A percentile compares a stretch with the other conserved stretches of the same genome.
Evolutionary conservation across 1,140 invertebrate genomes (phyloP).

Genomic region (Drosophila elegans): DNA sequence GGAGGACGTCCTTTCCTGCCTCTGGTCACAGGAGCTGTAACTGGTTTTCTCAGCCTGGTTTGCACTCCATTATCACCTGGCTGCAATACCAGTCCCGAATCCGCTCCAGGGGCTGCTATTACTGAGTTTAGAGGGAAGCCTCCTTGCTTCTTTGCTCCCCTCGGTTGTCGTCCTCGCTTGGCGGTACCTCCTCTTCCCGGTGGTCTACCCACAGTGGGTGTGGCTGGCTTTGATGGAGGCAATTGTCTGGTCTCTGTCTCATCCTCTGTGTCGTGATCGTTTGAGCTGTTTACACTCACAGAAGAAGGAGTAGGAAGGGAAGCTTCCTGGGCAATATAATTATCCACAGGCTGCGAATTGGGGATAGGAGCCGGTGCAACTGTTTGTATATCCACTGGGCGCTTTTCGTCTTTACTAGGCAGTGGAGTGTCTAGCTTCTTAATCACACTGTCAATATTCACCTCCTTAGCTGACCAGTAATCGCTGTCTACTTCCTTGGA

Average conservation of each 20-base stretch:
- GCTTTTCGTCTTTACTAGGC: slow-evolving; percentile 53
- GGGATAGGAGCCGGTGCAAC: slow-evolving; percentile 36
- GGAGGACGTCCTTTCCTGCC: slow-evolving; percentile 79
- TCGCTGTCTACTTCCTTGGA: slow-evolving; percentile 89
- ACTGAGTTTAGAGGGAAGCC: slow-evolving; percentile 42
- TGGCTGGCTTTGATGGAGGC: slow-evolving; percentile 29
- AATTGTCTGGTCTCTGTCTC: slow-evolving; percentile 73
- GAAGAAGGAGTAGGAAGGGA: slow-evolving; percentile 8
- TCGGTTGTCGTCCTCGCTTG: slow-evolving; percentile 75
- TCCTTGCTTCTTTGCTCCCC: slow-evolving; percentile 71
- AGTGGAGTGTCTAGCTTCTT: slow-evolving; percentile 89
- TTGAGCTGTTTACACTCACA: slow-evolving; percentile 26
- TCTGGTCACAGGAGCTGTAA: slow-evolving; percentile 55
- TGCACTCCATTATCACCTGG: slow-evolving; percentile 72
- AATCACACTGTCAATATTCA: slow-evolving; percentile 91
- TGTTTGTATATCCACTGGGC: slow-evolving; percentile 21
- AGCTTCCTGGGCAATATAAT: not conserved
- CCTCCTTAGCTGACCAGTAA: slow-evolving; percentile 91
- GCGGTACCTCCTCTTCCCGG: slow-evolving; percentile 60
- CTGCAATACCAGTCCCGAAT: slow-evolving; percentile 25
- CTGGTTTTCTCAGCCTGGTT: slow-evolving; percentile 67
- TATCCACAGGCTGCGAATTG: slow-evolving; percentile 1
- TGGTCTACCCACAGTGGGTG: slow-evolving; percentile 59
- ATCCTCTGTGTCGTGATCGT: slow-evolving; percentile 79
- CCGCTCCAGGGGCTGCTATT: slow-evolving; percentile 15